Evolutionary conservation across 2,113 vertebrate species (phyloP), one percentile per base, ranked within the genome.

Genomic region (Neolamprologus brichardi): DNA sequence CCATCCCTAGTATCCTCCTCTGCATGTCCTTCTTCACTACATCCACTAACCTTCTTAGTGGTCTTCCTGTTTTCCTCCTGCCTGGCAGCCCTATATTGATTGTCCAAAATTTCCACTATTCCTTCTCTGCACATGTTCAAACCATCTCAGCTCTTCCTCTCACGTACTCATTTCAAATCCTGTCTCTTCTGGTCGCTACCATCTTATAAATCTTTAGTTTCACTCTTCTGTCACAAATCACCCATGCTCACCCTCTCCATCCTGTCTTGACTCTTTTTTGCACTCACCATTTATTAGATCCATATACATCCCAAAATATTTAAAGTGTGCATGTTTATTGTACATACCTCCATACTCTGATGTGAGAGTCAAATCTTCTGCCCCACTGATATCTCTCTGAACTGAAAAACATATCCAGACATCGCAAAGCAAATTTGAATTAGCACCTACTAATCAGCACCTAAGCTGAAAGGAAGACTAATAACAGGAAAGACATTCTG

Each of bases 321-420:
- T 32, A 7, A 60, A 25, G 34, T 49, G 6, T 25, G 17, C 13
- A 1, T 8, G 9, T 58, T 46, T 17, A 81, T 46, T 49, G 44
- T 8, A 89, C 41, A 84, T 95, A 98, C 97, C 97, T 96, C 97
- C 98, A 89, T 97, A 97, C 90, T 98, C 98, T 0, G 97, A 97
- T 7, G 96, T 96, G 86, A 97, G 89, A 0, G 97, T 97, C 95
- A 97, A 93, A 91, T 98, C 97, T 86, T 98, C 97, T 11, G 97
- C 96, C 8, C 95, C 96, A 84, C 96, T 96, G 46, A 96, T 90
- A 93, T 98, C 97, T 89, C 95, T 97, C 64, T 96, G 97, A 93
- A 97, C 98, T 98, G 93, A 93, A 86, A 82, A 77, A 85, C 44
- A 88, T 34, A 82, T 17, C 85, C n/a, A 92, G 49, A 87, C 80